Evolutionary conservation across 2,797 vertebrate genomes (phyloP), one percentile per base, ranked within the genome.

Genomic region (Silurus lanzhouensis): DNA sequence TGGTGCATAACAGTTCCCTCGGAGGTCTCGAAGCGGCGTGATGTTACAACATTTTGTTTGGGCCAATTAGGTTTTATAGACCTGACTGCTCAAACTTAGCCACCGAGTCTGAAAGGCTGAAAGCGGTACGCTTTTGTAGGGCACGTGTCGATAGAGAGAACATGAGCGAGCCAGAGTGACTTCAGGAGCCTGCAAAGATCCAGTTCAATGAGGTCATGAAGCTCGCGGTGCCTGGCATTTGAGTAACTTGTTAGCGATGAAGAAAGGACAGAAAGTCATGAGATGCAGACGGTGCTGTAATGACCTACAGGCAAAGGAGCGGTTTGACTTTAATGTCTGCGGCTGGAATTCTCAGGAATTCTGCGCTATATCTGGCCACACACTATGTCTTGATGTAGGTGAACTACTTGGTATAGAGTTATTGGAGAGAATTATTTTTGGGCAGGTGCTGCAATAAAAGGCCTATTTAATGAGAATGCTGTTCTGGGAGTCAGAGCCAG

Each of bases 61-160:
- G 91, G 87, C 75, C 88, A 90, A 92, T 94, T 93, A 91, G 87
- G 84, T 91, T 94, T 94, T 92, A 94, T 93, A 90, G 91, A 92
- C 89, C 88, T 89, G 87, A 86, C 83, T 90, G 66, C 90, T 91
- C 78, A 74, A 89, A 91, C 90, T 87, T 90, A 87, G 86, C 87
- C 90, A 83, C 44, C 78, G 27, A 31, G n/a, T 55, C 46, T 55
- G 89, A 92, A 92, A 91, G 86, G 75, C 87, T 87, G 88, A 58
- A 58, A 19, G 85, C 88, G 22, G 20, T 61, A n/a, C 77, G 74
- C 25, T 82, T 79, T 82, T 82, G 46, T 80, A 70, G 78, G n/a
- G 48, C 60, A 46, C 31, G 7, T 63, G 58, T n/a, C 82, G 57
- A 57, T 38, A 31, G 12, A 71, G 57, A 68, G 68, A 66, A 81